Evolutionary conservation across 2,797 vertebrate genomes (phyloP).

Genomic region (Sparidentex hasta): DNA sequence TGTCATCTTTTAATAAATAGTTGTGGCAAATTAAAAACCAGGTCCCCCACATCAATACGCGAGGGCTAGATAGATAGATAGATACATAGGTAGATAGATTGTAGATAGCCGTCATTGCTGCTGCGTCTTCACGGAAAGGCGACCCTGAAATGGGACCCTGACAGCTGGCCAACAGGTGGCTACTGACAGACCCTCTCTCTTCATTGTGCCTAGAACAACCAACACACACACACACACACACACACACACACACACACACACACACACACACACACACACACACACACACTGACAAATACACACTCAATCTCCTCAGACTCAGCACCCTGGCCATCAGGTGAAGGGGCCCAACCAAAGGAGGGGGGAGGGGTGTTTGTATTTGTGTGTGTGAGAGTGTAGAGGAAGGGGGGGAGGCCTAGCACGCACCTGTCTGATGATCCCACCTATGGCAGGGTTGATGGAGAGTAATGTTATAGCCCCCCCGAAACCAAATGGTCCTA

Average conservation of each 20-base stretch:
- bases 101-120: constrained; percentile 17
- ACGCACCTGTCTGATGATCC: constrained; percentile 78
- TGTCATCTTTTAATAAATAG: constrained; percentile 20
- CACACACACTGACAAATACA: constrained; percentile 40
- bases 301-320: constrained; percentile 44
- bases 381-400: constrained; percentile 14
- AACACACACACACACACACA: constrained; percentile 54
- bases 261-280: constrained; percentile 46
- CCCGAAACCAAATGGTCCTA: constrained; percentile 52
- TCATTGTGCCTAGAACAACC: constrained; percentile 78
- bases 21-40: constrained; percentile 3
- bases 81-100: constrained; percentile 18
- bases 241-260: constrained; percentile 50
- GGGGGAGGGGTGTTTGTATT: constrained; percentile 19
- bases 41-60: neutral
- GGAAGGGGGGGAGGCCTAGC: constrained; percentile 25
- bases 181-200: constrained; percentile 82
- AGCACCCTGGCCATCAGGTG: constrained; percentile 64
- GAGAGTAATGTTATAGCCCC: constrained; percentile 75
- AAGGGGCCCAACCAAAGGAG: constrained; percentile 41
- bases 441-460: constrained; percentile 65
- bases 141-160: constrained; percentile 86
- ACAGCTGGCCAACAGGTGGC: constrained; percentile 88
- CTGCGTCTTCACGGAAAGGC: constrained; percentile 65
- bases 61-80: constrained; percentile 26